These are phyloP conservation scores for Saguinus midas DNA, from an alignment of 2,113 vertebrate species.

Conservation along the genomic window DNA sequence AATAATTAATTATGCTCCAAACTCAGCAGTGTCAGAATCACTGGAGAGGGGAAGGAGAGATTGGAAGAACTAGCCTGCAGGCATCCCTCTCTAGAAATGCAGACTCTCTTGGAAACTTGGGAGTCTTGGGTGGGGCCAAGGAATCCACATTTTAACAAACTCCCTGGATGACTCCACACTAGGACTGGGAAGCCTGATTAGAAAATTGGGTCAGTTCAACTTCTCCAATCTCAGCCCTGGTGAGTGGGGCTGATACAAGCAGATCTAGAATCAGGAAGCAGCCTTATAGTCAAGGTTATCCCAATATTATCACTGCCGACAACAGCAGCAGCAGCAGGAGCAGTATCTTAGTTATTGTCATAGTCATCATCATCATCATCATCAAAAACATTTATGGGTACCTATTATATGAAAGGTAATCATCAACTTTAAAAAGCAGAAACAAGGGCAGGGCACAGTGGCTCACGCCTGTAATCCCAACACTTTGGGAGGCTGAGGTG, in stretches of 20 bases:
- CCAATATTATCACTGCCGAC: neutral
- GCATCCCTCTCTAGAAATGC: neutral
- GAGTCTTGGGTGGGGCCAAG: neutral
- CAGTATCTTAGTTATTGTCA: neutral
- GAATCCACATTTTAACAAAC: neutral
- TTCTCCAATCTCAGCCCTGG: neutral
- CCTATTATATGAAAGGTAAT: neutral
- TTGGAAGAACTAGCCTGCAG: neutral
- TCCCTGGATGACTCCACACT: neutral
- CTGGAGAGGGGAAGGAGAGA: fast-evolving
- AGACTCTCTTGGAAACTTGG: neutral
- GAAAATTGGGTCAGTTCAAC: neutral
- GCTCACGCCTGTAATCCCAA: too few relatives aligned
- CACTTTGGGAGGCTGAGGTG: too few relatives aligned
- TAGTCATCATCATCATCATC: neutral
- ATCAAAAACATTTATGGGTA: neutral
- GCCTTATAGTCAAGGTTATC: neutral
- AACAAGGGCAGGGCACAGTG: too few relatives aligned
- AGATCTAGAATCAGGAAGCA: neutral
- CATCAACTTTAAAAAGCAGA: neutral
- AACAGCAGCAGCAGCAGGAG: neutral
- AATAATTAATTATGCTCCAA: neutral
- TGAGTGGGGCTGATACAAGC: neutral
- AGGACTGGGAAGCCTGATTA: neutral
- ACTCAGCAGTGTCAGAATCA: neutral